A percentile compares a stretch with the other conserved stretches of the same genome.
Evolutionary conservation across 2,797 vertebrate species (phyloP).

Genomic region (Euthynnus affinis): DNA sequence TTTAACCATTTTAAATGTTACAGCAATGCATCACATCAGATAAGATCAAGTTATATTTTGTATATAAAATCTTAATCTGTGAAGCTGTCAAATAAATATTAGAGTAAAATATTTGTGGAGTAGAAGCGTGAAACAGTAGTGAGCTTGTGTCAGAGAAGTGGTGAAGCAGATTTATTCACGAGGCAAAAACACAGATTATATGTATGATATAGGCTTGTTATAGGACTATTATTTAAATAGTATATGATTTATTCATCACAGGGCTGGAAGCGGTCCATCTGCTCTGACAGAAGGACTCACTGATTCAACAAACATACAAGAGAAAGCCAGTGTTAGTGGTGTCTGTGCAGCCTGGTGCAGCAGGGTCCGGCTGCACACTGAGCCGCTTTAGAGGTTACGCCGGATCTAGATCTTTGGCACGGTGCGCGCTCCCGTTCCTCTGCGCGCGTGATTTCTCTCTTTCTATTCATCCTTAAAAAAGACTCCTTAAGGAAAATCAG

Average conservation of each 20-base stretch:
- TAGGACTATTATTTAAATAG: constrained; percentile 9
- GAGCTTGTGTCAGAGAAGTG: no score
- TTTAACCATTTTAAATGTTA: no score
- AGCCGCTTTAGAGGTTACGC: constrained; percentile 10
- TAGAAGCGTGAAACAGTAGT: no score
- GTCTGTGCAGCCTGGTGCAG: background rate
- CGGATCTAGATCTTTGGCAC: background rate
- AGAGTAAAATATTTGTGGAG: background rate
- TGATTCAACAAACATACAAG: constrained; percentile 30
- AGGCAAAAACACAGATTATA: background rate
- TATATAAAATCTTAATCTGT: no score
- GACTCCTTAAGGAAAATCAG: no score
- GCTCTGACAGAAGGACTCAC: constrained; percentile 43
- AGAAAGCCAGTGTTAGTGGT: background rate
- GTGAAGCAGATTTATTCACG: background rate
- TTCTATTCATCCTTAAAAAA: background rate
- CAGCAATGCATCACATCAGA: no score
- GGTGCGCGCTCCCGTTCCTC: no score
- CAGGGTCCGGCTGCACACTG: constrained; percentile 17
- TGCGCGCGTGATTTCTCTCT: background rate
- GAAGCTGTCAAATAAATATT: background rate
- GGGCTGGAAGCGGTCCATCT: constrained; percentile 45
- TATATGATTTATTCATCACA: constrained; percentile 32
- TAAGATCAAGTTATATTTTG: no score
- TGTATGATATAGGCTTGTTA: background rate